These are phyloP conservation scores for Myotis yumanensis DNA, from an alignment of 2,113 vertebrate genomes.

Conservation along the genomic window DNA sequence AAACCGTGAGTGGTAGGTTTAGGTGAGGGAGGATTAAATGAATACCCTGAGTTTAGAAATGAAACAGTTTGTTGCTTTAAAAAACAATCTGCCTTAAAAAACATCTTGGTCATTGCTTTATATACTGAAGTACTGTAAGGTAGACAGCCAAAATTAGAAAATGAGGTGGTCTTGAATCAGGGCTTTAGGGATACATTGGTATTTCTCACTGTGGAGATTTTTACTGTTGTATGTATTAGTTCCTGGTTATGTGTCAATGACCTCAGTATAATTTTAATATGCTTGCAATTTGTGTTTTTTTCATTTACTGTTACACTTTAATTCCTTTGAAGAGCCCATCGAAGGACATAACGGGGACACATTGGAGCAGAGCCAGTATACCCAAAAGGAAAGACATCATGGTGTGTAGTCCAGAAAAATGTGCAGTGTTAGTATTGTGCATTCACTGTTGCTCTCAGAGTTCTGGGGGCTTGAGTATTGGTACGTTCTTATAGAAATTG, in stretches of 20 bases:
- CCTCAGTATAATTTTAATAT: constrained; percentile 40
- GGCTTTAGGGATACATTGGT: not conserved
- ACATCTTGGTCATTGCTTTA: not conserved
- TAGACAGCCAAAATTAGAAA: constrained; percentile 37
- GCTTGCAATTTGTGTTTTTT: constrained; percentile 40
- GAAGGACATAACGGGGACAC: constrained; percentile 83
- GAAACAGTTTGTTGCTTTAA: not conserved
- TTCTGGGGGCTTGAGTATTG: not conserved
- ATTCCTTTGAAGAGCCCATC: constrained; percentile 86
- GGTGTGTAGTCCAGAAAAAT: constrained; percentile 84
- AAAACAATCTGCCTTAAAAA: not conserved
- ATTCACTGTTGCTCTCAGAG: not conserved
- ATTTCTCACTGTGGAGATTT: not conserved
- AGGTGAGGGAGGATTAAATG: not conserved
- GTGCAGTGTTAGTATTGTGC: constrained; percentile 30
- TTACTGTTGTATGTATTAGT: not conserved
- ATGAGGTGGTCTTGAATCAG: not conserved
- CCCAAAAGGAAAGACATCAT: constrained; percentile 87
- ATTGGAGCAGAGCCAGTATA: constrained; percentile 83
- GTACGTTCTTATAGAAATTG: not conserved
- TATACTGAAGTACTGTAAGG: not conserved
- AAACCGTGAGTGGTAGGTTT: not conserved
- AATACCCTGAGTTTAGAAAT: not conserved
- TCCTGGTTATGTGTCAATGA: not conserved
- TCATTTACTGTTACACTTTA: constrained; percentile 41